Percentiles rank a stretch among this genome's conserved stretches.
Evolutionary conservation across 2,113 vertebrate genomes (phyloP).

Genomic region (Centropristis striata): DNA sequence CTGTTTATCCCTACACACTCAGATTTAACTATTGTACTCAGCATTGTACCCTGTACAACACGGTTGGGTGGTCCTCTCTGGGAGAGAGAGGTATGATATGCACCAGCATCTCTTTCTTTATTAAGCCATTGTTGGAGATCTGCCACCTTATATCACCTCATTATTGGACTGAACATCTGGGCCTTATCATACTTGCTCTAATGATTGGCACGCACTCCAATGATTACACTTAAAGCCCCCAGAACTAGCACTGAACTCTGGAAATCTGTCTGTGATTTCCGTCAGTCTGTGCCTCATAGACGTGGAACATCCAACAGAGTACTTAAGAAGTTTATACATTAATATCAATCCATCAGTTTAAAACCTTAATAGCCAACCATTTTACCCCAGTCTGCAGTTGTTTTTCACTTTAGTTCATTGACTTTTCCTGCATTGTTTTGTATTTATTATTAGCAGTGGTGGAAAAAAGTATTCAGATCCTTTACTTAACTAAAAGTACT

Average conservation of each 20-base stretch:
- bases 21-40: background rate
- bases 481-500: too few relatives aligned
- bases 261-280: too few relatives aligned
- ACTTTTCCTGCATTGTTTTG: too few relatives aligned
- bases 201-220: background rate
- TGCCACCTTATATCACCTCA: background rate
- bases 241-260: background rate
- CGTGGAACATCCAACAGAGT: background rate
- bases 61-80: background rate
- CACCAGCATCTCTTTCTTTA: background rate
- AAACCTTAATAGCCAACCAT: background rate
- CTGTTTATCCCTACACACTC: too few relatives aligned
- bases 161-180: constrained; percentile 1
- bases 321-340: background rate
- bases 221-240: background rate
- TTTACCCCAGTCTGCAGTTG: too few relatives aligned
- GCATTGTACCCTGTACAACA: background rate
- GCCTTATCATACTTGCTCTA: background rate
- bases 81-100: background rate
- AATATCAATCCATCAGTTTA: background rate
- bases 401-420: too few relatives aligned
- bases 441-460: too few relatives aligned
- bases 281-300: too few relatives aligned
- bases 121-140: constrained; percentile 1
- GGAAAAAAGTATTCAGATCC: too few relatives aligned